Percentiles rank a stretch among this genome's conserved stretches.
phyloP scores from a whole-genome alignment of 2,888 invertebrate species.

The Formica aserva region DNA sequence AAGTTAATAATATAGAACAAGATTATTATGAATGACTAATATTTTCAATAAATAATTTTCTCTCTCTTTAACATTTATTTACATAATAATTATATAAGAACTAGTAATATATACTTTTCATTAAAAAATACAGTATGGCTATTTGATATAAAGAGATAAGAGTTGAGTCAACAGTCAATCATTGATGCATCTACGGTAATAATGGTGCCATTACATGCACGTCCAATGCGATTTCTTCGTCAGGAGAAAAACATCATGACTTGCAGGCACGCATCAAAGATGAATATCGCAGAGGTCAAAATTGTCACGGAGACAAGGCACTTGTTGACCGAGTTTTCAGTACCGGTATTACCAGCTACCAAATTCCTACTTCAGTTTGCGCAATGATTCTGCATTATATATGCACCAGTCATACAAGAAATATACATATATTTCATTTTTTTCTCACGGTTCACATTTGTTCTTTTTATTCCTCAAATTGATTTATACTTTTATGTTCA shows the following conservation, averaged over 20 bases:
- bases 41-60: not conserved
- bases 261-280: constrained; percentile 25
- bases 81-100: not conserved
- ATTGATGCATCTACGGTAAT: not conserved
- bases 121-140: not conserved
- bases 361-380: constrained; percentile 35
- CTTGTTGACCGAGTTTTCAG: constrained; percentile 63
- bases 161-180: not conserved
- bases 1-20: not conserved
- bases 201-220: not conserved
- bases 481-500: not conserved
- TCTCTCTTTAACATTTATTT: not conserved
- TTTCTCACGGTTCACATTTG: constrained; percentile 31
- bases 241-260: constrained; percentile 19
- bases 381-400: constrained; percentile 26
- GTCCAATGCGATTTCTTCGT: constrained; percentile 30
- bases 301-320: constrained; percentile 48
- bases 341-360: constrained; percentile 59
- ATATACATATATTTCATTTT: constrained; percentile 1
- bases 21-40: not conserved
- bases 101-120: not conserved
- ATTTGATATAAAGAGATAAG: not conserved
- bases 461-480: not conserved
- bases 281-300: constrained; percentile 55
- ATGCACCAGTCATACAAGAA: not conserved